phyloP scores from a whole-genome alignment of 2,888 invertebrate genomes.

The Morpho deidamia region DNA sequence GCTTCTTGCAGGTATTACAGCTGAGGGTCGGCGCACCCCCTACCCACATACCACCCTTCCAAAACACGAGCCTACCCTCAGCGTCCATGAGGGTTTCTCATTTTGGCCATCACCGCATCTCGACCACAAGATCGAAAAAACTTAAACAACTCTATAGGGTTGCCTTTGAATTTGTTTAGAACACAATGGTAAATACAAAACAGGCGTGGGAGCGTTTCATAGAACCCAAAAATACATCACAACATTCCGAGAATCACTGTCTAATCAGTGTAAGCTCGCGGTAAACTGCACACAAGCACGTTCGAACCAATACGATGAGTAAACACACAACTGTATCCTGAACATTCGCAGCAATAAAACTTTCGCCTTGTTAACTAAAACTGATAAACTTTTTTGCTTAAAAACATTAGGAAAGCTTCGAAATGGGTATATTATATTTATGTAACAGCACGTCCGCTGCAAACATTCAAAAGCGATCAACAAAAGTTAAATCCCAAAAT shows the following conservation, averaged over 20 bases:
- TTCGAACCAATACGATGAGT: conserved; percentile 12
- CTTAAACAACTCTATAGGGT: neutral
- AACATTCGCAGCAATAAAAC: too few species aligned
- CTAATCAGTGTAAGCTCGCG: conserved; percentile 21
- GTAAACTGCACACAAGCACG: conserved; percentile 36
- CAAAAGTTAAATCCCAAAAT: conserved; percentile 57
- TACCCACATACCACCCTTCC: conserved; percentile 70
- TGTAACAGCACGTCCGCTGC: conserved; percentile 46
- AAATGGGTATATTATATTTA: conserved; percentile 33
- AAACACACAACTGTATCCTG: conserved; percentile 11
- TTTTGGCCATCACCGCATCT: conserved; percentile 27
- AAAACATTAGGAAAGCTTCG: neutral
- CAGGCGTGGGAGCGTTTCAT: neutral
- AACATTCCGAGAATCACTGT: conserved; percentile 31
- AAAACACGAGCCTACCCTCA: conserved; percentile 67
- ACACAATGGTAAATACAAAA: neutral
- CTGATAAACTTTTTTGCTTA: neutral
- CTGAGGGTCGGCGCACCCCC: conserved; percentile 61
- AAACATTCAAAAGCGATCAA: conserved; percentile 51
- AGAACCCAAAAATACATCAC: conserved; percentile 23
- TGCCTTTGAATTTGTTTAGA: neutral
- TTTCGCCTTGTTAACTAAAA: neutral
- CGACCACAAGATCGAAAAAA: neutral
- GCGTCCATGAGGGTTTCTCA: conserved; percentile 56
- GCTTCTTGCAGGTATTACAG: conserved; percentile 69